phyloP scores from a whole-genome alignment of 2,888 invertebrate species.

The Oscheius sp. region DNA sequence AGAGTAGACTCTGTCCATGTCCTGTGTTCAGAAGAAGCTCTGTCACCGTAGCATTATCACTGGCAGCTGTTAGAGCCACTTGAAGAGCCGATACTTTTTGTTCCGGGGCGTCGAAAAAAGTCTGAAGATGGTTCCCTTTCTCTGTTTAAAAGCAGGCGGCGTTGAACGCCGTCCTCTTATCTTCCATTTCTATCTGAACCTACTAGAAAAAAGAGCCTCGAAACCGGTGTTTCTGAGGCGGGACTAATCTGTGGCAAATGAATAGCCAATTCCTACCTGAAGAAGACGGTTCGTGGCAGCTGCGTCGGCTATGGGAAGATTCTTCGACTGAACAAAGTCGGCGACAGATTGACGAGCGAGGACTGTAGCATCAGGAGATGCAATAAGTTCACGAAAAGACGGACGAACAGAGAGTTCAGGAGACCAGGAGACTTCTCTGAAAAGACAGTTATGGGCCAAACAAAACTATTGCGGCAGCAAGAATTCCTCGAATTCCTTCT shows the following conservation, averaged over 20 bases:
- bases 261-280: constrained; percentile 33
- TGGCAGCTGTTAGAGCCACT: constrained; percentile 45
- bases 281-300: constrained; percentile 47
- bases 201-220: not conserved
- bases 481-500: not conserved
- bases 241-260: not conserved
- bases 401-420: constrained; percentile 26
- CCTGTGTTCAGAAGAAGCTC: constrained; percentile 44
- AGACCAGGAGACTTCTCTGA: constrained; percentile 30
- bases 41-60: constrained; percentile 46
- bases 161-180: constrained; percentile 22
- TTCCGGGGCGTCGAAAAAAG: constrained; percentile 55
- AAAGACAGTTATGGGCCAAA: not conserved
- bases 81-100: constrained; percentile 46
- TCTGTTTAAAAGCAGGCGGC: not conserved
- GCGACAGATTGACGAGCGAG: constrained; percentile 33
- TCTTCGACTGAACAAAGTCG: constrained; percentile 19
- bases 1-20: constrained; percentile 44
- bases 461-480: not conserved
- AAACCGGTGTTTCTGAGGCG: not conserved
- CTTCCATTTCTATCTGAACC: not conserved
- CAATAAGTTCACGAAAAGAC: constrained; percentile 20
- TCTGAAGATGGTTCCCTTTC: constrained; percentile 36
- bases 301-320: constrained; percentile 24
- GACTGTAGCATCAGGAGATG: constrained; percentile 11